Evolutionary conservation across 2,888 invertebrate genomes (phyloP).

Genomic region (Notocelia uddmanniana): DNA sequence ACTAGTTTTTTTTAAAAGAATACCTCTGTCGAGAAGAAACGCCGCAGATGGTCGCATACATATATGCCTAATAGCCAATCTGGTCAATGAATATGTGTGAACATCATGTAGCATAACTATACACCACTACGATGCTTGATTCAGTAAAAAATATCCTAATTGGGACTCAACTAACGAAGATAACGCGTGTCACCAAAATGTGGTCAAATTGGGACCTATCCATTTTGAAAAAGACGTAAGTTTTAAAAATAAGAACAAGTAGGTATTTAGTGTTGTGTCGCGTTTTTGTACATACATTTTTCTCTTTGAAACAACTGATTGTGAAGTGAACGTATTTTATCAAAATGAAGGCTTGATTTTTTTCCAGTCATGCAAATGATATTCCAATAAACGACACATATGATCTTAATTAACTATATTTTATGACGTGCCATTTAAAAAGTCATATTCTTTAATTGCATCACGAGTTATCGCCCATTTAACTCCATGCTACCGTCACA

Average conservation of each 20-base stretch:
- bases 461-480: constrained; percentile 3
- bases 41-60: no score
- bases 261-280: no score
- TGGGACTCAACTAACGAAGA: neutral
- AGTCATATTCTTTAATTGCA: constrained; percentile 8
- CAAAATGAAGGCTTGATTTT: neutral
- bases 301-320: no score
- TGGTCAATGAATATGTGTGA: neutral
- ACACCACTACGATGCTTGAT: neutral
- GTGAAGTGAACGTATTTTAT: no score
- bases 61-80: no score
- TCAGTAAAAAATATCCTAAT: neutral
- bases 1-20: no score
- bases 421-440: constrained; percentile 10
- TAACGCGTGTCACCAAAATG: neutral
- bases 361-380: neutral
- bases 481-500: neutral
- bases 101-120: neutral
- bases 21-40: no score
- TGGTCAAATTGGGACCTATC: neutral
- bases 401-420: constrained; percentile 8
- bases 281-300: no score
- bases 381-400: neutral
- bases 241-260: no score
- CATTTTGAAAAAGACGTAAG: no score